phyloP scores from a whole-genome alignment of 2,113 vertebrate genomes.

The Orcinus orca region DNA sequence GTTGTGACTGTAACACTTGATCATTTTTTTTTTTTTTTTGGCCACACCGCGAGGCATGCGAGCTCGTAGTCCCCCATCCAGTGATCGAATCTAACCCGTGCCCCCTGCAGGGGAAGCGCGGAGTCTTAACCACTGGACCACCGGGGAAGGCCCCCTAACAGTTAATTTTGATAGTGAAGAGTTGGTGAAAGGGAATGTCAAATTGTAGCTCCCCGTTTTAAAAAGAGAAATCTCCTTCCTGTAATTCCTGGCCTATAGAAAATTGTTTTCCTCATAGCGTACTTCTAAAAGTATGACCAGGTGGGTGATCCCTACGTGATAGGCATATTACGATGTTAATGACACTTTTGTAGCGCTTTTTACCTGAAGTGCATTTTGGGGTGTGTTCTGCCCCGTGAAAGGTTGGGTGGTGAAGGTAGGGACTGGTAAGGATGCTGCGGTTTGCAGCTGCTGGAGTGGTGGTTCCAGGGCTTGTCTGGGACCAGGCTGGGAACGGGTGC shows the following conservation, averaged over 20 bases:
- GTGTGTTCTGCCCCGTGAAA: background rate
- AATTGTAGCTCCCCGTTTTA: background rate
- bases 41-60: background rate
- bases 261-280: background rate
- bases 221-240: background rate
- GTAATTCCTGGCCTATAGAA: background rate
- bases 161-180: background rate
- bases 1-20: background rate
- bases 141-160: background rate
- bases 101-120: background rate
- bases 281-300: background rate
- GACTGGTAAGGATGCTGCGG: accelerated
- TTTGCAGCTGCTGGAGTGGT: background rate
- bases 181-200: background rate
- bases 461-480: background rate
- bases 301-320: accelerated
- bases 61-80: background rate
- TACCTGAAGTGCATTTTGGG: too few species aligned
- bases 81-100: background rate
- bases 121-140: background rate
- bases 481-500: background rate
- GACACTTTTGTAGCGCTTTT: background rate
- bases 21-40: background rate
- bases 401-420: background rate
- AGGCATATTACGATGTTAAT: background rate